Evolutionary conservation across 2,888 invertebrate species (phyloP).

Genomic region (Yponomeuta sedellus): DNA sequence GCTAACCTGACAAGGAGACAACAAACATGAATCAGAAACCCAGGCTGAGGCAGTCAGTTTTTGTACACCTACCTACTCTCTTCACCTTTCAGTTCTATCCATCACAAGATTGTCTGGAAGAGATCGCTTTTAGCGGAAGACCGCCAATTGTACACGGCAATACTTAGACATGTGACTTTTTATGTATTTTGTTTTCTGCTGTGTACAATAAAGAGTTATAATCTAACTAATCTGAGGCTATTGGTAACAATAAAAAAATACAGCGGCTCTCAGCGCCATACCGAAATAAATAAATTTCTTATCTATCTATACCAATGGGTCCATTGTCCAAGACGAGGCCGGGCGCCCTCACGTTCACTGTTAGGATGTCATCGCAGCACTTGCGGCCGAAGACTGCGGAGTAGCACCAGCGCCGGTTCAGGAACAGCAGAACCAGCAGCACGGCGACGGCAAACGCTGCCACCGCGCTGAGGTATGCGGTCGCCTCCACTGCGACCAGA

Average conservation of each 20-base stretch:
- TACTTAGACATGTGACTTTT: too few species aligned
- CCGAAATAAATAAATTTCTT: too few species aligned
- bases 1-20: too few species aligned
- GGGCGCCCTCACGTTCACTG: slow-evolving; percentile 62
- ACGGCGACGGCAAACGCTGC: slow-evolving; percentile 89
- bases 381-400: slow-evolving; percentile 54
- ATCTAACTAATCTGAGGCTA: not conserved
- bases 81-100: too few species aligned
- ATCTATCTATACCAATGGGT: too few species aligned
- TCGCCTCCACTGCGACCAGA: slow-evolving; percentile 83
- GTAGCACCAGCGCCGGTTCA: slow-evolving; percentile 84
- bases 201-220: too few species aligned
- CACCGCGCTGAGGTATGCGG: slow-evolving; percentile 91
- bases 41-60: too few species aligned
- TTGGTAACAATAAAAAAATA: not conserved
- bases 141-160: too few species aligned
- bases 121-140: too few species aligned
- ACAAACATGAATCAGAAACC: not conserved
- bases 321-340: slow-evolving; percentile 57
- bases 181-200: too few species aligned
- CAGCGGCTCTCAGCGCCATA: slow-evolving; percentile 29
- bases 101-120: too few species aligned
- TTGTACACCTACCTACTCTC: too few species aligned
- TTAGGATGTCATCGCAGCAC: slow-evolving; percentile 61
- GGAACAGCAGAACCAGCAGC: slow-evolving; percentile 89